Base-by-base conservation (phyloP, 1,140 invertebrate genomes). In the Leptopilina boulardi region DNA sequence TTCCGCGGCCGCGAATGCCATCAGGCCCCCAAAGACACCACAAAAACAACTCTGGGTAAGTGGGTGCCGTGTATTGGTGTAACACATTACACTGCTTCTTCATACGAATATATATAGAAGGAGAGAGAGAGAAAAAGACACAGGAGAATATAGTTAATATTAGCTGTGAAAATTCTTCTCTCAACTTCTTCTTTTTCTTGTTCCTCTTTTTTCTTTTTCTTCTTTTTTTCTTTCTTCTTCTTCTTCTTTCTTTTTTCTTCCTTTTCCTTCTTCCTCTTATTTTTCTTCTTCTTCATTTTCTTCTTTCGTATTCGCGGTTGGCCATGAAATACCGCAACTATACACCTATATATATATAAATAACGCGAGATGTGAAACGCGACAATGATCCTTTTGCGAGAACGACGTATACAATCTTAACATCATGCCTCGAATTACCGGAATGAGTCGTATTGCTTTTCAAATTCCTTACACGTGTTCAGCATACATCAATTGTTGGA, bases 51-150 rank as follows among this genome's bases (percentile, higher is more conserved):
- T 71, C 77, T 3, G 34, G 77, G 78, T 85, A 83, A 85, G 81
- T 83, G 80, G 82, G 79, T 83, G 81, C 83, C 78, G 75, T 75
- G 83, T 82, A 78, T 81, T 77, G 79, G 80, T 75, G 77, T 80
- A 82, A 77, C 76, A 74, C 83, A 70, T 76, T 79, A 74, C 75
- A 51, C 70, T 51, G 44, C 51, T 75, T 73, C 73, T 56, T 30
- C 47, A 30, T 41, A 21, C 70, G 56, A 23, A 34, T 21, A 70
- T 70, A 56, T 44, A 44, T 34, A 10, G 19, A 44, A n/a, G n/a
- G n/a, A n/a, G n/a, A n/a, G n/a, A n/a, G n/a, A n/a, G n/a, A n/a
- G n/a, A n/a, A n/a, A n/a, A n/a, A 51, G 47, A 26, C 18, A 38
- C 8, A 23, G 70, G 6, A 34, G 30, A 34, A 38, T 38, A 38